These are phyloP conservation scores for Raillietiella orientalis DNA, from an alignment of 2,888 invertebrate genomes.

Conservation along the genomic window DNA sequence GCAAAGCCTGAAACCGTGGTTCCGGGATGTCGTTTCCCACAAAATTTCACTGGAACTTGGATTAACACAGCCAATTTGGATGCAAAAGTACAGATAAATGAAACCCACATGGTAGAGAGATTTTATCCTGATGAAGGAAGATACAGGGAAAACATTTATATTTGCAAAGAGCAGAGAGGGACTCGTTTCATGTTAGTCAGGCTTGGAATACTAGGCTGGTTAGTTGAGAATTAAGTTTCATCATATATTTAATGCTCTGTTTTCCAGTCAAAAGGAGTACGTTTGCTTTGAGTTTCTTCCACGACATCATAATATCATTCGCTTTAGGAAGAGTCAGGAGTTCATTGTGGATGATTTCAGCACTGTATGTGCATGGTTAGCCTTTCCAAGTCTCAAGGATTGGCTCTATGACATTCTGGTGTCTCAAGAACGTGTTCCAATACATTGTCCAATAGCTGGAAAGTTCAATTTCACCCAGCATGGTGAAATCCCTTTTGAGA, in stretches of 20 bases:
- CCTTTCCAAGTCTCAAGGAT: conserved; percentile 43
- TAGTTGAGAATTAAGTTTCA: conserved; percentile 9
- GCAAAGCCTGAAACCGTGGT: conserved; percentile 55
- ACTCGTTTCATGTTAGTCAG: conserved; percentile 80
- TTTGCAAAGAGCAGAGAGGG: conserved; percentile 72
- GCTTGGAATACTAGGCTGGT: conserved; percentile 79
- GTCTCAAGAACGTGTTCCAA: conserved; percentile 58
- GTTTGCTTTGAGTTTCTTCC: conserved; percentile 88
- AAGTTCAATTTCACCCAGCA: conserved; percentile 75
- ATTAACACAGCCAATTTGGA: conserved; percentile 90
- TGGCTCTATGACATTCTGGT: conserved; percentile 57
- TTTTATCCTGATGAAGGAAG: conserved; percentile 75
- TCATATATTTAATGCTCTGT: too few species aligned
- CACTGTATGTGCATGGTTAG: conserved; percentile 79
- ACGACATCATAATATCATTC: conserved; percentile 74
- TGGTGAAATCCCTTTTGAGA: conserved; percentile 67
- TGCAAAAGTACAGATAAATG: conserved; percentile 70
- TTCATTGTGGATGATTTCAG: conserved; percentile 66
- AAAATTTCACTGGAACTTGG: conserved; percentile 82
- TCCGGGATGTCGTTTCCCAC: conserved; percentile 65
- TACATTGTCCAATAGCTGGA: conserved; percentile 82
- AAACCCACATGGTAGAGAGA: conserved; percentile 83
- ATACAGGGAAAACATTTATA: conserved; percentile 53
- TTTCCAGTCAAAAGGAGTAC: conserved; percentile 66
- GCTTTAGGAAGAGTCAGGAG: conserved; percentile 44